Base-by-base conservation (phyloP, 2,113 vertebrate genomes). In the Mustelus asterias region DNA sequence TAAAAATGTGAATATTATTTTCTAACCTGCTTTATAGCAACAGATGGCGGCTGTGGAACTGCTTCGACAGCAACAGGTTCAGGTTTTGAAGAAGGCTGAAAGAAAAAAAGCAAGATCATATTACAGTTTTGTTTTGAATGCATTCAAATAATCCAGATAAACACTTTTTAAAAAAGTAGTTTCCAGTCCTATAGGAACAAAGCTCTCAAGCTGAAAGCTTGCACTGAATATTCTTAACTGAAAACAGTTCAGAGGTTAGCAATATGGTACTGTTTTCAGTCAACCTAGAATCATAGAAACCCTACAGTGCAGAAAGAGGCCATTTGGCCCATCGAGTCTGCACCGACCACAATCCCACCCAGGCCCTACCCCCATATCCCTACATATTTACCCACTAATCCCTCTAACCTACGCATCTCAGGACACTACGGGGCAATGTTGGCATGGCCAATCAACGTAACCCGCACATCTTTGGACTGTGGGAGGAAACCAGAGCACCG, bases 21-120 rank as follows among this genome's bases (percentile, higher is more conserved):
- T 60, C 94, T 95, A 44, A 95, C 94, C 94, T 95, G 94, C 69
- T 95, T 95, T 72, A 95, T 54, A 29, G 94, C 29, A 33, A 95
- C 94, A 72, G 94, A 76, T 26, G 67, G 29, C 18, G 41, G 37
- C 26, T 95, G 67, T 48, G 94, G 44, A 72, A 95, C 14, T 63
- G 67, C 14, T 95, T 95, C 67, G 14, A 54, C n/a, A 3, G 44
- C 54, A 44, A 72, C 94, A 54, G 94, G 44, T 14, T 48, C 69
- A 37, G 72, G 94, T 76, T 70, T 70, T 95, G 44, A 70, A 54
- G 69, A 18, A 26, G 94, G 22, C 94, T 95, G 69, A 72, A 72
- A 95, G 44, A 37, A 7, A 67, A 37, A 93, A 93, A n/a, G 33
- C 72, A 92, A 37, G 13, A 60, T 83, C 37, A 44, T 5, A 41